These are phyloP conservation scores for Teleopsis dalmanni DNA, from an alignment of 1,140 invertebrate species.

Conservation along the genomic window DNA sequence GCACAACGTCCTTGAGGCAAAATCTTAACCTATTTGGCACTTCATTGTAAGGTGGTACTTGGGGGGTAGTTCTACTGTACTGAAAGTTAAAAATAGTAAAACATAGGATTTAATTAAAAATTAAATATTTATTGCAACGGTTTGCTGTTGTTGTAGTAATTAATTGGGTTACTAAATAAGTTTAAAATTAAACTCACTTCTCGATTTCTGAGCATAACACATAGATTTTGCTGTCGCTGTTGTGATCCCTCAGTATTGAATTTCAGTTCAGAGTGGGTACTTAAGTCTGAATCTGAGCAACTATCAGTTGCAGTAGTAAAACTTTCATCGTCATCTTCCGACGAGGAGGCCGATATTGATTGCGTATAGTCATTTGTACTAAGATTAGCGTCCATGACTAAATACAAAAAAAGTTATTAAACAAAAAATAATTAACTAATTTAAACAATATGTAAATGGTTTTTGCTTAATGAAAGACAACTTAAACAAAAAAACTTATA, in stretches of 20 bases:
- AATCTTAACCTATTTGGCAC: conserved; percentile 55
- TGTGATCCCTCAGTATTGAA: not conserved
- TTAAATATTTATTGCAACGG: not conserved
- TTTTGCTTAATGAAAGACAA: too few relatives aligned
- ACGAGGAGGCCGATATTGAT: conserved; percentile 30
- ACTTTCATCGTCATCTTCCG: conserved; percentile 34
- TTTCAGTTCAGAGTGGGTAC: not conserved
- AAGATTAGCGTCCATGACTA: conserved; percentile 1
- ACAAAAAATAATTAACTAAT: too few relatives aligned
- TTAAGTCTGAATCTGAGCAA: conserved; percentile 26
- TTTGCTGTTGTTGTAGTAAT: too few relatives aligned
- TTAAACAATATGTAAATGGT: too few relatives aligned
- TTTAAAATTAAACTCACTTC: conserved; percentile 19
- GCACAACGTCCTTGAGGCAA: conserved; percentile 53
- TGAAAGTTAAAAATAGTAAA: conserved; percentile 15
- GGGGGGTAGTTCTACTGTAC: conserved; percentile 19
- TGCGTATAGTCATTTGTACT: not conserved
- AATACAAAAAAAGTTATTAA: too few relatives aligned
- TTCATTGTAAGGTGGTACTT: conserved; percentile 47
- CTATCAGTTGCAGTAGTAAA: conserved; percentile 27
- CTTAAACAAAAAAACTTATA: too few relatives aligned
- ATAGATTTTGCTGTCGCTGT: conserved; percentile 12
- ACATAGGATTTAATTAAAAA: not conserved
- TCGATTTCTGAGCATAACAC: conserved; percentile 27
- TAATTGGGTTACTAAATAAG: not conserved